Evolutionary conservation across 2,797 vertebrate species (phyloP).

Genomic region (Phylloscopus collybita): DNA sequence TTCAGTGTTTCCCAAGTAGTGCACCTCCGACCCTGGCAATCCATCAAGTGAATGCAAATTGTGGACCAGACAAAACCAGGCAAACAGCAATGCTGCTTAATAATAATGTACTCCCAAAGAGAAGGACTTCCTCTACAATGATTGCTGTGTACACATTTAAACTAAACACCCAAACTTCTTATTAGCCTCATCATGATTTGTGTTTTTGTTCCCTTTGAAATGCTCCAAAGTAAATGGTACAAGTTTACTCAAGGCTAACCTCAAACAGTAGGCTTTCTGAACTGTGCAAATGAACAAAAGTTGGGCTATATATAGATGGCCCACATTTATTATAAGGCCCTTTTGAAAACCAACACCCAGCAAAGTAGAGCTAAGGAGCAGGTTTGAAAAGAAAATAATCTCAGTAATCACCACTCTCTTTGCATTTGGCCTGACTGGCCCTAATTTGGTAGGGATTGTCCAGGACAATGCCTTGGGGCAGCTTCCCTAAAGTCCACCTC

Average conservation of each 20-base stretch:
- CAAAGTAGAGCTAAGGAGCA: slow-evolving; percentile 41
- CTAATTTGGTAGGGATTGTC: slow-evolving; percentile 21
- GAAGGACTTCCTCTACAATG: slow-evolving; percentile 77
- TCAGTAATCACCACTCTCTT: slow-evolving; percentile 36
- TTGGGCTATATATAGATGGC: slow-evolving; percentile 46
- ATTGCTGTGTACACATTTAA: slow-evolving; percentile 79
- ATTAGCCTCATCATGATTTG: slow-evolving; percentile 75
- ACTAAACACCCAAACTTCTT: slow-evolving; percentile 77
- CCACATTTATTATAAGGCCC: slow-evolving; percentile 53
- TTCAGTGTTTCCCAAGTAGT: slow-evolving; percentile 83
- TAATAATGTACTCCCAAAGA: slow-evolving; percentile 81
- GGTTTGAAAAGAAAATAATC: slow-evolving; percentile 53
- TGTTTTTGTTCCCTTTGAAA: slow-evolving; percentile 78
- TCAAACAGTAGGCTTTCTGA: slow-evolving; percentile 75
- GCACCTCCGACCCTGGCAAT: slow-evolving; percentile 85
- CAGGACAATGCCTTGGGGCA: not conserved
- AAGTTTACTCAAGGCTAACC: slow-evolving; percentile 79
- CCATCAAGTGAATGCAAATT: slow-evolving; percentile 84
- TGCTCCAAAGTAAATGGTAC: slow-evolving; percentile 74
- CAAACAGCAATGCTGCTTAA: slow-evolving; percentile 80
- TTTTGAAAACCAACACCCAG: slow-evolving; percentile 69
- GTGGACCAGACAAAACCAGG: slow-evolving; percentile 80
- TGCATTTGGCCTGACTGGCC: not conserved
- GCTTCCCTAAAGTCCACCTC: not conserved
- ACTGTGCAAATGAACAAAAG: slow-evolving; percentile 48